Evolutionary conservation across 2,888 invertebrate genomes (phyloP).

Genomic region (Epinotia ramella): DNA sequence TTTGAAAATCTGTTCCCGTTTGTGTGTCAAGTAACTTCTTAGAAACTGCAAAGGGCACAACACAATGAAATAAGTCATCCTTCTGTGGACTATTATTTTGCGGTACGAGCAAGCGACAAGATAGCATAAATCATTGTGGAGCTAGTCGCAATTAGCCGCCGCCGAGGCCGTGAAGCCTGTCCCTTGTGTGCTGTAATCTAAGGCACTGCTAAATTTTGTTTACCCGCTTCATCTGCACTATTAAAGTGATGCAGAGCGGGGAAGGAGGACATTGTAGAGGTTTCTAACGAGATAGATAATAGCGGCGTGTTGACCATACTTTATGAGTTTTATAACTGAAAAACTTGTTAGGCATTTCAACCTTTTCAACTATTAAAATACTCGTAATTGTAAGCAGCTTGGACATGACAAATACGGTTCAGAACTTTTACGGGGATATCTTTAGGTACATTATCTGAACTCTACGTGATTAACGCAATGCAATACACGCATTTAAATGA

Average conservation of each 20-base stretch:
- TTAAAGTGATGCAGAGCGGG: conserved; percentile 22
- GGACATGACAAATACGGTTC: neutral
- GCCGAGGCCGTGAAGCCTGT: conserved; percentile 42
- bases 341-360: neutral
- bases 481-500: no score
- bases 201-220: conserved; percentile 39
- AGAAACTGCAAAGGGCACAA: neutral
- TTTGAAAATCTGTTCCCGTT: neutral
- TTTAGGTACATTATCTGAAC: no score
- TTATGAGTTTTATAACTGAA: neutral
- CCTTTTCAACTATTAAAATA: no score
- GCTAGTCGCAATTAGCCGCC: conserved; percentile 61
- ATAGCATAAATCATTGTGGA: conserved; percentile 62
- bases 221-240: conserved; percentile 29
- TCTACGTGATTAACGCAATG: no score
- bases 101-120: conserved; percentile 45
- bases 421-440: neutral
- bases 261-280: neutral
- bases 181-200: conserved; percentile 41
- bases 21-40: neutral
- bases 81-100: conserved; percentile 20
- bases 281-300: neutral
- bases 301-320: neutral
- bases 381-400: neutral
- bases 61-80: neutral